Conservation (phyloP, 2,113 vertebrate species). For the Ia io region DNA sequence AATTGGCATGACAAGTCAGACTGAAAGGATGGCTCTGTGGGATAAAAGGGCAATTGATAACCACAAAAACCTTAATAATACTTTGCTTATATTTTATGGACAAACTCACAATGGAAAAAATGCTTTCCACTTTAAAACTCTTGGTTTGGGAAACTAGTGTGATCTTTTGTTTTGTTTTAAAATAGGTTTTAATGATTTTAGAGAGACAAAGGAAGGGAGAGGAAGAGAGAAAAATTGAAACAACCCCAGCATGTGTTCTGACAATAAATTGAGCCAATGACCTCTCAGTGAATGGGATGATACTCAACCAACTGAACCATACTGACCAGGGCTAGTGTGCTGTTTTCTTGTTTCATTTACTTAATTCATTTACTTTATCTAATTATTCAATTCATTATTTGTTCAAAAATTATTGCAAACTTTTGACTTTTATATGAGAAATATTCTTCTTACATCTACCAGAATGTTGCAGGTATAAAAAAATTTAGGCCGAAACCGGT, state of each 20-base stretch:
- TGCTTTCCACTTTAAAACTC: not conserved
- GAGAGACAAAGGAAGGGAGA: too few species aligned
- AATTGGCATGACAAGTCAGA: not conserved
- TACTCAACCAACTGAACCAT: too few species aligned
- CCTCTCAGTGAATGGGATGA: too few species aligned
- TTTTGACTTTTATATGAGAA: constrained; percentile 23
- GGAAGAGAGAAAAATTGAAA: too few species aligned
- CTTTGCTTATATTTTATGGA: not conserved
- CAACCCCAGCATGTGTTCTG: too few species aligned
- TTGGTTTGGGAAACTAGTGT: not conserved
- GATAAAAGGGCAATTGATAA: not conserved
- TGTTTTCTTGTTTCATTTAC: not conserved
- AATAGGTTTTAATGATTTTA: too few species aligned
- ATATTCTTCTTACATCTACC: constrained; percentile 14
- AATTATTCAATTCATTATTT: constrained; percentile 14
- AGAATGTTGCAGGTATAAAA: not conserved
- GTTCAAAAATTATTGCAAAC: constrained; percentile 29
- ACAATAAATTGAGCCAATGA: too few species aligned
- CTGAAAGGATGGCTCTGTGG: not conserved
- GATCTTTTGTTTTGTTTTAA: not conserved
- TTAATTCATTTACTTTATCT: not conserved
- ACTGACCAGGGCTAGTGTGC: not conserved
- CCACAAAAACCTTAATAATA: not conserved
- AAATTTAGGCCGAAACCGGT: too few species aligned
- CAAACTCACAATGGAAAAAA: not conserved